Evolutionary conservation across 2,888 invertebrate genomes (phyloP), one percentile per base, ranked within the genome.

Genomic region (Macropis europaea): DNA sequence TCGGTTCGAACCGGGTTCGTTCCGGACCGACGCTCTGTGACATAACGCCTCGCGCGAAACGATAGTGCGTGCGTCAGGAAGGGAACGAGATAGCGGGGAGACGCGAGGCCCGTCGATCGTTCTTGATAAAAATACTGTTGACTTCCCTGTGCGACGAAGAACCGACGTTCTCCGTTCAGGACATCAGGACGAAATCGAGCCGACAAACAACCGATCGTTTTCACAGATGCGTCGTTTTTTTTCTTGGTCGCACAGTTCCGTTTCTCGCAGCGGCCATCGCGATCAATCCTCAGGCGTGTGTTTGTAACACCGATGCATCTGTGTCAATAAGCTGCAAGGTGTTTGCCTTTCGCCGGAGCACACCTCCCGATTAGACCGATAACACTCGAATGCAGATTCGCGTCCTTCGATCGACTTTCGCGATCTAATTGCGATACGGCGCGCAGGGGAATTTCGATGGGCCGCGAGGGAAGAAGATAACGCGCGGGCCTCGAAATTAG

Each of bases 271-370:
- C 11, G 30, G 22, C 19, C 52, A 68, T 71, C 61, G 50, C 61
- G 32, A 24, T 68, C 50, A 62, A 70, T 70, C 67, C 64, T 64
- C 54, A 63, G 61, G 42, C 59, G 54, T 50, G 42, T 59, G 34
- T 76, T 63, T 54, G 50, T 71, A 71, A 73, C 59, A 69, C 47
- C 63, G 73, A 59, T 77, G 71, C 80, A 79, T 75, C 80, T 79
- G 77, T 79, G 74, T 79, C 73, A 73, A 80, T 68, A 75, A 38
- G 32, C 67, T 79, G 75, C 77, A 75, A 80, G 73, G 50, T 79
- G 74, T 77, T 75, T 69, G 30, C 60, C 38, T 45, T 66, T 15
- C 40, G 34, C 15, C 26, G 9, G 30, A 47, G 43, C 43, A 43
- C 48, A 24, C 43, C 13, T 60, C 47, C 53, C 61, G 67, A 70